These are phyloP conservation scores for Eupsittula cactorum DNA, from an alignment of 2,113 vertebrate species.

Conservation along the genomic window DNA sequence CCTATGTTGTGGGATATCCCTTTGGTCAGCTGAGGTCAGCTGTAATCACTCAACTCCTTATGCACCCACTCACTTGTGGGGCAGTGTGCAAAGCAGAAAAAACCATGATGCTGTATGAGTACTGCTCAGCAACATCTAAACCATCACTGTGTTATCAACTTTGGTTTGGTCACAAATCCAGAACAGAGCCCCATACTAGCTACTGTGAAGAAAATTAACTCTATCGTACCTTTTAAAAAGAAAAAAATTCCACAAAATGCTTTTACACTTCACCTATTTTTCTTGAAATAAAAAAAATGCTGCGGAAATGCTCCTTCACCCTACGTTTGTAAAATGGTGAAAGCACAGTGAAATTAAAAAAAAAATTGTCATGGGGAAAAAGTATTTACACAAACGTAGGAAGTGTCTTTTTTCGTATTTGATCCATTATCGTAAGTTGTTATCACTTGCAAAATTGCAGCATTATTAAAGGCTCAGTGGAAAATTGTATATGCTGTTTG, in stretches of 20 bases:
- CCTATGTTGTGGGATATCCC: not conserved
- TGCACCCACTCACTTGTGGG: fast-evolving
- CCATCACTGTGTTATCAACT: not conserved
- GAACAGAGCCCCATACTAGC: not conserved
- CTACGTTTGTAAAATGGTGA: not conserved
- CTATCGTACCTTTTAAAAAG: not conserved
- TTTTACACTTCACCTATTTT: not conserved
- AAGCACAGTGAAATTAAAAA: not conserved
- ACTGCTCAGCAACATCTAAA: not conserved
- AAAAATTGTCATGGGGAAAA: not conserved
- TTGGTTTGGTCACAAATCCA: not conserved
- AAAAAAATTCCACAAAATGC: not conserved
- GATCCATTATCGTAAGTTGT: not conserved
- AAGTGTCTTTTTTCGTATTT: not conserved
- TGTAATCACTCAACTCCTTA: not conserved
- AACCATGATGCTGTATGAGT: not conserved
- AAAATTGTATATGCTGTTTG: not conserved
- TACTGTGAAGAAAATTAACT: not conserved
- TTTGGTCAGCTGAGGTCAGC: not conserved
- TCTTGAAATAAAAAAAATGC: not conserved
- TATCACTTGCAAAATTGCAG: not conserved
- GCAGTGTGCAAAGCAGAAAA: not conserved
- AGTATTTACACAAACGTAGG: not conserved
- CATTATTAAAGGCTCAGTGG: not conserved
- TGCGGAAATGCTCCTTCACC: not conserved